A percentile compares a stretch with the other conserved stretches of the same genome.
Evolutionary conservation across 2,797 vertebrate genomes (phyloP).

Genomic region (Carapus acus): DNA sequence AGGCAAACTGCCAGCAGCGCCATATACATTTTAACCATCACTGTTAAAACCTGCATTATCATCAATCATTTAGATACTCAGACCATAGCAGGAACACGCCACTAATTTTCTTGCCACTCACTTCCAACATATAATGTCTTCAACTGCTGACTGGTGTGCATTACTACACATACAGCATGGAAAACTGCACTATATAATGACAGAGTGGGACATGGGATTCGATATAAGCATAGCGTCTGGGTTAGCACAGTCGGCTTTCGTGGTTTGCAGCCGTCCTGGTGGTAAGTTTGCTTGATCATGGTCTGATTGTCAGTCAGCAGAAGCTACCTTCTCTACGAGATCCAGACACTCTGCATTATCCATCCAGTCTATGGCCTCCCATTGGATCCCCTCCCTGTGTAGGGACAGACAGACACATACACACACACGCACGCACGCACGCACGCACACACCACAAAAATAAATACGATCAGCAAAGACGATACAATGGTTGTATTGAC

Average conservation of each 20-base stretch:
- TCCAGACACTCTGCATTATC: constrained; percentile 81
- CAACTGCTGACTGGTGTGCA: constrained; percentile 44
- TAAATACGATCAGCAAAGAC: constrained; percentile 50
- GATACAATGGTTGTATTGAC: constrained; percentile 66
- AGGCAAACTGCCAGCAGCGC: too few species aligned
- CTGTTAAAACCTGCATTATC: constrained; percentile 23
- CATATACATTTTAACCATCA: too few species aligned
- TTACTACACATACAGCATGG: constrained; percentile 59
- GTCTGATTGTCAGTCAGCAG: constrained; percentile 19
- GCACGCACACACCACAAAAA: constrained; percentile 33
- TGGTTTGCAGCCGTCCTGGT: constrained; percentile 46
- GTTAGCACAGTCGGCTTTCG: constrained; percentile 41
- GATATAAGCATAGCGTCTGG: constrained; percentile 51
- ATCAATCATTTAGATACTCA: constrained; percentile 2
- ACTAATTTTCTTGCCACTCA: constrained; percentile 39
- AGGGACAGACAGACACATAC: constrained; percentile 22
- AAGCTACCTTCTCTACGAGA: constrained; percentile 79
- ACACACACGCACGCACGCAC: constrained; percentile 4
- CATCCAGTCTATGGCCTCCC: constrained; percentile 83
- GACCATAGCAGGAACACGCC: constrained; percentile 46
- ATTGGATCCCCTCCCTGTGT: constrained; percentile 75
- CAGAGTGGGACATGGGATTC: constrained; percentile 49
- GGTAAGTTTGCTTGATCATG: constrained; percentile 36
- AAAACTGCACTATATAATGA: constrained; percentile 58
- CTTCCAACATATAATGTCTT: constrained; percentile 27